Evolutionary conservation across 2,113 vertebrate species (phyloP).

Genomic region (Vulpes lagopus): DNA sequence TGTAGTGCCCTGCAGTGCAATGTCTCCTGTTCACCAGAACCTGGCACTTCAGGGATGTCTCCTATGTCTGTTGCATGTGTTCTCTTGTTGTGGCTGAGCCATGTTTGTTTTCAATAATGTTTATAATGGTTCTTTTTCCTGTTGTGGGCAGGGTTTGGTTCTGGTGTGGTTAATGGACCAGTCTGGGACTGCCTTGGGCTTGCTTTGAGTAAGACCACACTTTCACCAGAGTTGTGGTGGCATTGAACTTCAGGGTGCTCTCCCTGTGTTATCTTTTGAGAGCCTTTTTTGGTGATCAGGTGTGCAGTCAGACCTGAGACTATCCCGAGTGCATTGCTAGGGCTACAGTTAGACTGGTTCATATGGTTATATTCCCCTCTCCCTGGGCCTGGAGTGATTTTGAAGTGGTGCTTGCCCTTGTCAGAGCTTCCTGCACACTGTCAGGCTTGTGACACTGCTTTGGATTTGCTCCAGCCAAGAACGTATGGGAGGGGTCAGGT

Average conservation of each 20-base stretch:
- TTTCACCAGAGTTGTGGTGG: neutral
- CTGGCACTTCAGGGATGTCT: neutral
- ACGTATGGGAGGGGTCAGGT: neutral
- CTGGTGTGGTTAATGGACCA: neutral
- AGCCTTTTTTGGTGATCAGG: neutral
- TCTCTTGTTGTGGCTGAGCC: neutral
- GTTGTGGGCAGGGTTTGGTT: neutral
- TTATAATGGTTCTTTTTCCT: neutral
- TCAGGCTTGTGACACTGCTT: neutral
- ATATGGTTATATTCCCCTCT: neutral
- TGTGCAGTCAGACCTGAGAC: neutral
- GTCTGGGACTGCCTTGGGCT: neutral
- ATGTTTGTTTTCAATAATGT: neutral
- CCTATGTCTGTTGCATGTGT: neutral
- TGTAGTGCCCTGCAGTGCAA: neutral
- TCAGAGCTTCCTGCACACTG: neutral
- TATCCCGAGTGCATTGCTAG: neutral
- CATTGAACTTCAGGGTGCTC: neutral
- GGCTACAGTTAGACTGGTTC: neutral
- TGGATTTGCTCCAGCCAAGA: neutral
- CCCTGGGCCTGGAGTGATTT: neutral
- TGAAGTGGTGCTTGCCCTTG: neutral
- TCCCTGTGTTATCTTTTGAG: neutral
- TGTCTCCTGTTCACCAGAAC: neutral
- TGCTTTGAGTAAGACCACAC: neutral